phyloP scores from a whole-genome alignment of 2,113 vertebrate species.

The Poeciliopsis turrubarensis region DNA sequence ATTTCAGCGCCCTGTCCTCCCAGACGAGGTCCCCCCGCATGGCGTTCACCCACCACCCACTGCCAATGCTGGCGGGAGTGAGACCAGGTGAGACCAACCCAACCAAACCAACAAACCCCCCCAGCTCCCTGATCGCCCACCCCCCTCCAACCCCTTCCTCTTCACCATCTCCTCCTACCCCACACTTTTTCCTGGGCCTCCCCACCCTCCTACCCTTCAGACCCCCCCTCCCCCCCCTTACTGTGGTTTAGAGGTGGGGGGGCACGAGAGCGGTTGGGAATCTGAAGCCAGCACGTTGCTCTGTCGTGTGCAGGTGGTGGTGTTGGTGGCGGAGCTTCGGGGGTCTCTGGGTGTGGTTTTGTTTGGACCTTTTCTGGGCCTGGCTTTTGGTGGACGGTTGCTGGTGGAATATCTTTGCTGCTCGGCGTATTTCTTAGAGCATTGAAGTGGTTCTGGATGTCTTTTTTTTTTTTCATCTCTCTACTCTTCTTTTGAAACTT shows the following conservation, averaged over 20 bases:
- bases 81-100: slow-evolving; percentile 91
- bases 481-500: not conserved
- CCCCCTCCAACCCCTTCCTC: slow-evolving; percentile 15
- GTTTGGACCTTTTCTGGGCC: slow-evolving; percentile 16
- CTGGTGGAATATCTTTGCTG: slow-evolving; percentile 18
- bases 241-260: slow-evolving; percentile 49
- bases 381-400: slow-evolving; percentile 16
- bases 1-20: slow-evolving; percentile 93
- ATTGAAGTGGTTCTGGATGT: too few relatives aligned
- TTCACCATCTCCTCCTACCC: slow-evolving; percentile 61
- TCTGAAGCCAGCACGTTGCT: slow-evolving; percentile 28
- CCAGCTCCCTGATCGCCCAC: slow-evolving; percentile 55
- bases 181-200: slow-evolving; percentile 44
- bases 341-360: slow-evolving; percentile 43
- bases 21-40: slow-evolving; percentile 95
- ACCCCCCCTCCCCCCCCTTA: not conserved
- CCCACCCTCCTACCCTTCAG: slow-evolving; percentile 14
- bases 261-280: slow-evolving; percentile 44
- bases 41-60: slow-evolving; percentile 97
- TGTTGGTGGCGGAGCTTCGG: slow-evolving; percentile 49
- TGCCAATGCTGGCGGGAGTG: slow-evolving; percentile 96
- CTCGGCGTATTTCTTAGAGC: too few relatives aligned
- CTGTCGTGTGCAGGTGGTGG: slow-evolving; percentile 9
- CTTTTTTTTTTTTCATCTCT: not conserved
- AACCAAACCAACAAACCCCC: slow-evolving; percentile 14